A percentile compares a stretch with the other conserved stretches of the same genome.
Conservation (phyloP, 2,797 vertebrate species). For the Brachyalestes nurse region DNA sequence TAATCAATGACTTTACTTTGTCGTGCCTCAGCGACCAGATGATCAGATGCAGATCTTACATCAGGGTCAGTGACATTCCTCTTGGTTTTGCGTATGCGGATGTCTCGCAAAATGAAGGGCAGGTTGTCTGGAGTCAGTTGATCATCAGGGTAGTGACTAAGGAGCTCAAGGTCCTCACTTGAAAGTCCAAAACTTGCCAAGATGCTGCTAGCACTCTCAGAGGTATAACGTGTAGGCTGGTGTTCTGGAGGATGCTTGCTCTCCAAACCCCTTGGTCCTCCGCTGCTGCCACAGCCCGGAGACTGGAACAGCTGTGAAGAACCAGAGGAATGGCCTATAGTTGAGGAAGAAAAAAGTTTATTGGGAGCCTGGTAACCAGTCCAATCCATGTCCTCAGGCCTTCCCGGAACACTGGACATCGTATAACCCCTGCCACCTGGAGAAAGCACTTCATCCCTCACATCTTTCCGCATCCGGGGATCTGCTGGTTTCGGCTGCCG, state of each 20-base stretch:
- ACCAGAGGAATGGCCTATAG: slow-evolving; percentile 63
- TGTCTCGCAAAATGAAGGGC: slow-evolving; percentile 90
- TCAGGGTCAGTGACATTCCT: slow-evolving; percentile 60
- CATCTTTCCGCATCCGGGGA: slow-evolving; percentile 71
- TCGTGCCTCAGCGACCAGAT: slow-evolving; percentile 56
- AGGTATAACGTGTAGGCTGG: slow-evolving; percentile 82
- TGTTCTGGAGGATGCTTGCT: slow-evolving; percentile 50
- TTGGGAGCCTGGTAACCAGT: slow-evolving; percentile 51
- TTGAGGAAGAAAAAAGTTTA: slow-evolving; percentile 58
- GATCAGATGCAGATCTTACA: slow-evolving; percentile 44
- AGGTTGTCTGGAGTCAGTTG: slow-evolving; percentile 93
- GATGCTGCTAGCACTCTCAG: slow-evolving; percentile 89
- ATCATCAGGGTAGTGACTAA: slow-evolving; percentile 91
- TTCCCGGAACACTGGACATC: slow-evolving; percentile 44
- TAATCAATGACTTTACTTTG: slow-evolving; percentile 93
- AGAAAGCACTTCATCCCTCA: slow-evolving; percentile 59
- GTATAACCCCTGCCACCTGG: slow-evolving; percentile 60
- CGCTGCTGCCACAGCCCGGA: slow-evolving; percentile 46
- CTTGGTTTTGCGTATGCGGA: slow-evolving; percentile 85
- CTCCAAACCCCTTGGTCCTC: slow-evolving; percentile 49
- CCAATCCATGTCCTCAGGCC: slow-evolving; percentile 59
- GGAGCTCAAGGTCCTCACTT: slow-evolving; percentile 92
- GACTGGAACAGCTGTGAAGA: slow-evolving; percentile 57
- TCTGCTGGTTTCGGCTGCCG: slow-evolving; percentile 61
- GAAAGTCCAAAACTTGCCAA: slow-evolving; percentile 92